Base-by-base conservation (phyloP, 2,888 invertebrate species). In the Metallyticus violacea region DNA sequence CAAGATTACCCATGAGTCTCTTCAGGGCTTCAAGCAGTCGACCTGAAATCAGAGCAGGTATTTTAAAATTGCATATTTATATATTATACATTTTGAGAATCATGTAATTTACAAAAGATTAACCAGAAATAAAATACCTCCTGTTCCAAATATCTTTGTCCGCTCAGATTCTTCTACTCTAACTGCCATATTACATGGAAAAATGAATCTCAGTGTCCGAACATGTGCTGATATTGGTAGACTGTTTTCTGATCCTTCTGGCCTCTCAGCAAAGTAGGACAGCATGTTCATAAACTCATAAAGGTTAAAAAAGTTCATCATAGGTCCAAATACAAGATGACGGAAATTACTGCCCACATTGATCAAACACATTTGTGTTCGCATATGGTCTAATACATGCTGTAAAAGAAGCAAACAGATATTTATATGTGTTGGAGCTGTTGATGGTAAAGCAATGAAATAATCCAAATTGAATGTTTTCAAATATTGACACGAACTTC, bases 221-320 rank as follows among this genome's bases (percentile, higher is more conserved):
- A 96, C 94, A 81, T 94, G 93, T 0, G 91, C 91, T 0, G 95
- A 95, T 85, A 95, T 92, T 6, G 93, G 94, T 6, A 90, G 26
- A 26, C 78, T 5, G 28, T 81, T 77, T 81, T 86, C 85, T 7
- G 27, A 40, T 15, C 81, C 86, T 29, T 92, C 92, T 29, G 77
- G 78, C 90, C 93, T 94, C 89, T 95, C 95, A 0, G 95, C 93
- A 90, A 95, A 96, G 93, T 95, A 95, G 0, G 95, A 94, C n/a
- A 97, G 91, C 92, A 97, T 95, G 87, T 96, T 95, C 94, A 97
- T 96, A 90, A 97, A 97, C 90, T 97, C 97, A 90, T 95, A 97
- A 79, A 97, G 93, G 91, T 97, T 97, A 91, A 96, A 95, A 89
- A 97, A 96, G 90, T 97, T 96, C 87, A 94, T 92, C 92, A 95